Evolutionary conservation across 2,888 invertebrate genomes (phyloP), one percentile per base, ranked within the genome.

Genomic region (Drepana falcataria): DNA sequence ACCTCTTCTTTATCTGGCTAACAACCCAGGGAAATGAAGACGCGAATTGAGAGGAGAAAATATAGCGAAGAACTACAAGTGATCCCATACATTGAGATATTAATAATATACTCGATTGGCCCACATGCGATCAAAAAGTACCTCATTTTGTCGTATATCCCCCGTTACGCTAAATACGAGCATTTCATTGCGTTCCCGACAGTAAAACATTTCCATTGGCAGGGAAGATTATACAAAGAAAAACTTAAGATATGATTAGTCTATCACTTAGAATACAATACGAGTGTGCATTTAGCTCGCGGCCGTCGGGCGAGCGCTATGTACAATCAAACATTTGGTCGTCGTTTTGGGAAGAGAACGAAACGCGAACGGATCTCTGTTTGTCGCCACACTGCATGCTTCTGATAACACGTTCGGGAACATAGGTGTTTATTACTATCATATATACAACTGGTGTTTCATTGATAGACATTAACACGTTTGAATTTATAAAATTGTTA

Each of bases 191-290:
- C 79, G 81, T 76, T 81, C 82, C 83, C 85, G 77, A 74, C 69
- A 65, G 71, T 78, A 68, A 73, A 77, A 75, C 70, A 60, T 76
- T 77, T 71, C 68, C 72, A 71, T 74, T 76, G 76, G 76, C 78
- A 76, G 76, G 70, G 76, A 77, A 78, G 77, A 71, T 67, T 65
- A 80, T 73, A 83, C 83, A 72, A 69, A 76, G 83, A 85, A 86
- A 81, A 81, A 80, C 83, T 85, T 85, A 85, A 79, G 87, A 88
- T 88, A 88, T 87, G 87, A 82, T 85, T 81, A 88, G 60, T 82
- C 81, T 87, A 87, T 84, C 77, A 81, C 85, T 82, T 86, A 87
- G 56, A 59, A 55, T 53, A 55, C 49, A 56, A 55, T 56, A 48
- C 5, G 65, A 63, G 69, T 64, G 64, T 55, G 64, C 61, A 64